A percentile compares a stretch with the other conserved stretches of the same genome.
Evolutionary conservation across 30 jellyfish, hydroid and myxozoan species (phyloP).

Genomic region (Haliclystus octoradiatus): DNA sequence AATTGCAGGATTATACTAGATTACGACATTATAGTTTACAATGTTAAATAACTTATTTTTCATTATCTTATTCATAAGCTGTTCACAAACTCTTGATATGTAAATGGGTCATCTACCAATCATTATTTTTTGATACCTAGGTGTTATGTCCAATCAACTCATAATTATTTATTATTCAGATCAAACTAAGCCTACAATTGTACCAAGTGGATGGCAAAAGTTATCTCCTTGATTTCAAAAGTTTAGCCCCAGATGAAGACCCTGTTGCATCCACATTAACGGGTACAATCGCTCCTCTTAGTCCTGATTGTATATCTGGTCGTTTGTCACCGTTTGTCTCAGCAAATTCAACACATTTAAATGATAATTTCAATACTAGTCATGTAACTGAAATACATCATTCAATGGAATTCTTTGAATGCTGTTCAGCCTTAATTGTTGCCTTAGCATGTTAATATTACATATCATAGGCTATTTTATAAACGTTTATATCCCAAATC

Average conservation of each 20-base stretch:
- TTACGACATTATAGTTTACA: no score
- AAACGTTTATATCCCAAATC: background rate
- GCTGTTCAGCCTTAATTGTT: slow-evolving; percentile 71
- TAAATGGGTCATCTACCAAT: no score
- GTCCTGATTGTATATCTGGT: no score
- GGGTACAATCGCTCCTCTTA: slow-evolving; percentile 30
- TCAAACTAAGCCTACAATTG: slow-evolving; percentile 51
- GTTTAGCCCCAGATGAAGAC: slow-evolving; percentile 81
- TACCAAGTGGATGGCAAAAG: slow-evolving; percentile 79
- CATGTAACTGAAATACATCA: slow-evolving; percentile 48
- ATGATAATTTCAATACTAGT: slow-evolving; percentile 24
- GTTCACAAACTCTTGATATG: no score
- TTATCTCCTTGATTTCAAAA: slow-evolving; percentile 67
- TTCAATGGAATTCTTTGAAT: slow-evolving; percentile 76
- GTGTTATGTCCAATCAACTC: no score
- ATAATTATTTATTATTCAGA: slow-evolving; percentile 27
- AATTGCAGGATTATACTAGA: no score
- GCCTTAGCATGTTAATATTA: slow-evolving; percentile 69
- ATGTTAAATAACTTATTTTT: no score
- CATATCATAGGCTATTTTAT: background rate
- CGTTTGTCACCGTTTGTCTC: slow-evolving; percentile 38
- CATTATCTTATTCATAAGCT: no score
- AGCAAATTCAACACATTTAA: slow-evolving; percentile 30
- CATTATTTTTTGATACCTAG: no score
- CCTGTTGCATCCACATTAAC: no score